Conservation (phyloP, 2,888 invertebrate genomes). For the Agrochola macilenta region DNA sequence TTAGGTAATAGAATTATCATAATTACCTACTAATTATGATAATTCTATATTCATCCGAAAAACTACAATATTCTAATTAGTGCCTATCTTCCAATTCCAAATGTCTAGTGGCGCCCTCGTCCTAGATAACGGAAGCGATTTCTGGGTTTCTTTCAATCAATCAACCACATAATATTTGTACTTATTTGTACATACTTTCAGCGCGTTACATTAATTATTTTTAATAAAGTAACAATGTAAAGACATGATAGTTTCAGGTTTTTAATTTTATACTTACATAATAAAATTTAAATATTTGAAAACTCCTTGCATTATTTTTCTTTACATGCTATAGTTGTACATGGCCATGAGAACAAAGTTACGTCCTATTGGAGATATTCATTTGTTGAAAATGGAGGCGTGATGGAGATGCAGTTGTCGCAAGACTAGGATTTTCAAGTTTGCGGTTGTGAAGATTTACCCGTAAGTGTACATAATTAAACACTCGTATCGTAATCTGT, state of each 20-base stretch:
- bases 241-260: neutral
- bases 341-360: slow-evolving; percentile 70
- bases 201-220: neutral
- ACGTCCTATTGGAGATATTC: slow-evolving; percentile 81
- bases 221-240: slow-evolving; percentile 10
- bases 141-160: slow-evolving; percentile 38
- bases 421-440: slow-evolving; percentile 85
- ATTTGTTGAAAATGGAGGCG: slow-evolving; percentile 90
- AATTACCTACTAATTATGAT: too few relatives aligned
- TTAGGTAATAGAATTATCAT: too few relatives aligned
- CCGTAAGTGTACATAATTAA: slow-evolving; percentile 78
- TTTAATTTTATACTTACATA: neutral
- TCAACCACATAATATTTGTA: neutral
- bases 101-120: slow-evolving; percentile 49
- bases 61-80: neutral
- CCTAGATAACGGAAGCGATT: slow-evolving; percentile 2
- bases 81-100: neutral
- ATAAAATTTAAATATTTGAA: neutral
- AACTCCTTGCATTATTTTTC: slow-evolving; percentile 39
- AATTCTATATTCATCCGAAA: neutral
- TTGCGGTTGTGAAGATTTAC: slow-evolving; percentile 81
- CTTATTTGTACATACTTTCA: slow-evolving; percentile 12
- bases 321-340: slow-evolving; percentile 67
- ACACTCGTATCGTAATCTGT: slow-evolving; percentile 78
- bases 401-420: slow-evolving; percentile 86